Percentiles rank a stretch among this genome's conserved stretches.
phyloP scores from a whole-genome alignment of 2,888 invertebrate species.

The Zygogramma bicolorata region DNA sequence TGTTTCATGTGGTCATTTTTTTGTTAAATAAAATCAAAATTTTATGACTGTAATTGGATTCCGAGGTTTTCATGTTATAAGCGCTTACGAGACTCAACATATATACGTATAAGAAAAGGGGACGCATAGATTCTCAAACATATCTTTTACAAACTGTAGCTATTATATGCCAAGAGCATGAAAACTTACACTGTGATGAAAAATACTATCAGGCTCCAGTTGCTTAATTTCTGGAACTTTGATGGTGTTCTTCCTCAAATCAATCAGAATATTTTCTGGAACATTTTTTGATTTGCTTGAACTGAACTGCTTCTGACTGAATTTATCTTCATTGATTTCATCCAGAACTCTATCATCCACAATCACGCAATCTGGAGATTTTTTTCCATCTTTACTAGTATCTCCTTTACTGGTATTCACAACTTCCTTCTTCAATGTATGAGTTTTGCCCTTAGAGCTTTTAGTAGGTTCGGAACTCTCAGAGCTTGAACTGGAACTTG shows the following conservation, averaged over 20 bases:
- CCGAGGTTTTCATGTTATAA: no score
- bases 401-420: slow-evolving; percentile 25
- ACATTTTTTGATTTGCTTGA: slow-evolving; percentile 72
- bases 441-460: slow-evolving; percentile 27
- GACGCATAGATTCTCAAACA: no score
- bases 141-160: no score
- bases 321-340: slow-evolving; percentile 78
- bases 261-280: slow-evolving; percentile 79
- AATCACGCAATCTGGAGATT: slow-evolving; percentile 61
- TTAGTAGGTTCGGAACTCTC: slow-evolving; percentile 40
- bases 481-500: slow-evolving; percentile 49
- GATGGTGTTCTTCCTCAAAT: slow-evolving; percentile 79
- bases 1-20: no score
- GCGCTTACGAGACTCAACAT: no score
- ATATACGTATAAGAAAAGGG: no score
- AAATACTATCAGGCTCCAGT: slow-evolving; percentile 73
- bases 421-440: slow-evolving; percentile 27
- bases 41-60: no score
- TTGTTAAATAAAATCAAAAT: no score
- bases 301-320: slow-evolving; percentile 71
- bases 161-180: neutral
- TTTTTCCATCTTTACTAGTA: slow-evolving; percentile 15
- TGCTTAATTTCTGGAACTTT: slow-evolving; percentile 73
- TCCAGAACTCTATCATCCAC: slow-evolving; percentile 74
- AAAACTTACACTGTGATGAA: slow-evolving; percentile 75